phyloP scores from a whole-genome alignment of 2,797 vertebrate species.

The Enteromius anoplus region DNA sequence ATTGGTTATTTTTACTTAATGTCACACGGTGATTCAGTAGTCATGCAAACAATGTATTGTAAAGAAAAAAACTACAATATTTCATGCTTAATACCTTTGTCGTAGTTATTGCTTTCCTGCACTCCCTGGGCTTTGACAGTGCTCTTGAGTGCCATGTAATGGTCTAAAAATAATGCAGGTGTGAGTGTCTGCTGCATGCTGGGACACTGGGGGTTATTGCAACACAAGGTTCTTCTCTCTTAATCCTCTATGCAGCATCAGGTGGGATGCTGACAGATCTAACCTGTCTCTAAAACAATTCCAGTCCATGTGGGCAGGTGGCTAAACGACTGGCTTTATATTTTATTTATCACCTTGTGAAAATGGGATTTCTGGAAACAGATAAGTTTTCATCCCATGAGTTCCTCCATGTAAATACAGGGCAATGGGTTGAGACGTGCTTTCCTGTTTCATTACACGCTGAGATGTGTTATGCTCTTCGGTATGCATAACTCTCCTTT shows the following conservation, averaged over 20 bases:
- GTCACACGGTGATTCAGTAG: not conserved
- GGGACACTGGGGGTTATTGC: slow-evolving; percentile 68
- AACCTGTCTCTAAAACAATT: slow-evolving; percentile 55
- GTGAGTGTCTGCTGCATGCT: slow-evolving; percentile 60
- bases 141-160: slow-evolving; percentile 63
- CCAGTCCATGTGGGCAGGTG: slow-evolving; percentile 63
- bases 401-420: slow-evolving; percentile 21
- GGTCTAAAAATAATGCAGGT: slow-evolving; percentile 63
- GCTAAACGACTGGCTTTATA: slow-evolving; percentile 50
- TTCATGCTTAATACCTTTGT: not conserved
- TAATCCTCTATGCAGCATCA: slow-evolving; percentile 48
- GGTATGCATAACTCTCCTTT: not conserved
- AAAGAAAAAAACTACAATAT: not conserved
- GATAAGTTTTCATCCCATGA: slow-evolving; percentile 15
- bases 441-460: slow-evolving; percentile 30
- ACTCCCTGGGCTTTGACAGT: slow-evolving; percentile 19
- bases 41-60: not conserved
- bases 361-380: slow-evolving; percentile 37
- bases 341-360: slow-evolving; percentile 56
- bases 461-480: not conserved
- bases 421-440: slow-evolving; percentile 20
- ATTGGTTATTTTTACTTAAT: not conserved
- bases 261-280: slow-evolving; percentile 66
- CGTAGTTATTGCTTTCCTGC: not conserved
- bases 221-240: slow-evolving; percentile 63